Percentiles rank a stretch among this genome's conserved stretches.
These are phyloP conservation scores for Neomorphus geoffroyi DNA, from an alignment of 2,797 vertebrate species.

Conservation along the genomic window DNA sequence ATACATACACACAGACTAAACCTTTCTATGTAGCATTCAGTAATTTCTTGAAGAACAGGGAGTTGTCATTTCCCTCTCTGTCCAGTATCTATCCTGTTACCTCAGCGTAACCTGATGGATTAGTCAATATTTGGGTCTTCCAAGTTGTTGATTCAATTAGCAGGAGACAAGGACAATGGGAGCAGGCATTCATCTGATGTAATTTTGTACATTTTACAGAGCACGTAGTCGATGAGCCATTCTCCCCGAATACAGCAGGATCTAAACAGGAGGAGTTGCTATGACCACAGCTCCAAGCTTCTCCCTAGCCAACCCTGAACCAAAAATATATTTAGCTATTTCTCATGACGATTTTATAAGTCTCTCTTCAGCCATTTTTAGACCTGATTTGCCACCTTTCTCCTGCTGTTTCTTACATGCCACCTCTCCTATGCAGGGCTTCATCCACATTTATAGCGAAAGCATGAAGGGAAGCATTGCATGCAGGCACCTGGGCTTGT, in stretches of 20 bases:
- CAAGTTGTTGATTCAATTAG: neutral
- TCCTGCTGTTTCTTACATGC: too few species aligned
- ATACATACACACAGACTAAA: neutral
- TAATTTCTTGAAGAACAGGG: neutral
- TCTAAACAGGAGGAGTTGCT: neutral
- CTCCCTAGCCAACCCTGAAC: neutral
- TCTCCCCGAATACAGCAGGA: neutral
- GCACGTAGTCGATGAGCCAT: neutral
- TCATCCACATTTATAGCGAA: fast-evolving
- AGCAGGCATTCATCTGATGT: neutral
- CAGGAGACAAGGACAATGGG: neutral
- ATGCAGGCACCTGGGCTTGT: too few species aligned
- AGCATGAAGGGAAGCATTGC: neutral
- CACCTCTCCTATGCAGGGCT: neutral
- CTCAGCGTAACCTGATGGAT: neutral
- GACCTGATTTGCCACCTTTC: too few species aligned
- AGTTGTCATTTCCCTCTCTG: neutral
- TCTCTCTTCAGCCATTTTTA: neutral
- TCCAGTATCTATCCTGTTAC: neutral
- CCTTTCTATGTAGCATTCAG: neutral
- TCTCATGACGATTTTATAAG: neutral
- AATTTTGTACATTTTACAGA: too few species aligned
- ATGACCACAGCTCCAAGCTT: neutral
- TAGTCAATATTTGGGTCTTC: neutral
- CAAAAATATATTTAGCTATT: neutral